phyloP scores from a whole-genome alignment of 2,113 vertebrate genomes.

The Anolis carolinensis region DNA sequence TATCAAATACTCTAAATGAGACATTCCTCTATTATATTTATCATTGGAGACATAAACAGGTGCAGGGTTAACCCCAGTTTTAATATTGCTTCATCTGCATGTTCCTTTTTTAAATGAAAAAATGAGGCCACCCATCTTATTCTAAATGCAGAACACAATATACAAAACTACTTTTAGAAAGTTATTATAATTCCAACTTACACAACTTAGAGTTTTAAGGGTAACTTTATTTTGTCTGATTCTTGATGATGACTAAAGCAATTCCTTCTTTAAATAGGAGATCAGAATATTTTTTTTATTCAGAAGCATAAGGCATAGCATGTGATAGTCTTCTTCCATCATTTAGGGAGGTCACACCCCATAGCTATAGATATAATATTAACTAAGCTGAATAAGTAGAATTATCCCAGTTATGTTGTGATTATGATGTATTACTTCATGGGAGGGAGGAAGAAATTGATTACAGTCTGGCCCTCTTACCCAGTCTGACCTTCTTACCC shows the following conservation, averaged over 20 bases:
- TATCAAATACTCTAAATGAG: neutral
- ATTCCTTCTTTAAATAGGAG: neutral
- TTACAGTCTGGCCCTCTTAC: no score
- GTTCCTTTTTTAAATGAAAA: neutral
- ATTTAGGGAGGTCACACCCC: neutral
- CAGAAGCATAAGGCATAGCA: neutral
- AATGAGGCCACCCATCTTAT: constrained; percentile 27
- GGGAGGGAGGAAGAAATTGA: no score
- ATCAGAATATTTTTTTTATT: neutral
- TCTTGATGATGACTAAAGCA: neutral
- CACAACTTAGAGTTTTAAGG: neutral
- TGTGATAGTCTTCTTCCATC: neutral
- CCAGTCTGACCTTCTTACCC: no score
- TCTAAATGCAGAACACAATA: constrained; percentile 17
- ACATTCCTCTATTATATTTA: neutral
- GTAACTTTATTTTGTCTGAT: neutral
- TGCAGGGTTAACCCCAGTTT: constrained; percentile 35
- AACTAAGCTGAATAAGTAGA: neutral
- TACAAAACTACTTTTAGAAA: constrained; percentile 30
- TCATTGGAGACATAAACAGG: neutral
- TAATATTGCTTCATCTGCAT: constrained; percentile 34
- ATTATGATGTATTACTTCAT: no score
- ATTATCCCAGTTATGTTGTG: neutral
- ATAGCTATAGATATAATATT: neutral
- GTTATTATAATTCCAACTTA: constrained; percentile 35